phyloP scores from a whole-genome alignment of 2,113 vertebrate species.

The Pseudorectes ferrugineus region DNA sequence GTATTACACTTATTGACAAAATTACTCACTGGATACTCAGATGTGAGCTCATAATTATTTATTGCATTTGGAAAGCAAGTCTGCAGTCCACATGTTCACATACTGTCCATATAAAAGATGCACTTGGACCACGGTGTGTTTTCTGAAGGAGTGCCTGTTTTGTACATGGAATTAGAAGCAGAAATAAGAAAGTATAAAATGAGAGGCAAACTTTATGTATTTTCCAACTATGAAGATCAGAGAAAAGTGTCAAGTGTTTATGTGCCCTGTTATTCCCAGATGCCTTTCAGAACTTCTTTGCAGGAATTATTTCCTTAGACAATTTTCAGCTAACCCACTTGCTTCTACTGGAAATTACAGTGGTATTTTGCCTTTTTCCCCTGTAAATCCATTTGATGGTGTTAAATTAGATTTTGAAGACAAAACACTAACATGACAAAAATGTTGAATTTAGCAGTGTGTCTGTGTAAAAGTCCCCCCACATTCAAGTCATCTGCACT shows the following conservation, averaged over 20 bases:
- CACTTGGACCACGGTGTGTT: not conserved
- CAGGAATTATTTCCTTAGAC: not conserved
- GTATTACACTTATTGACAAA: not conserved
- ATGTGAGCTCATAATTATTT: not conserved
- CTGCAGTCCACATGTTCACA: not conserved
- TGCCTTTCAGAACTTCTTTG: not conserved
- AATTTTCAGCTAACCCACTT: not conserved
- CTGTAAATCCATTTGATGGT: not conserved
- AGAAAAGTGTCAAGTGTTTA: not conserved
- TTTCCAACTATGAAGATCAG: not conserved
- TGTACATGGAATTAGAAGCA: not conserved
- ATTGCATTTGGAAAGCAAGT: not conserved
- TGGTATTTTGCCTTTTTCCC: not conserved
- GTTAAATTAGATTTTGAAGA: not conserved
- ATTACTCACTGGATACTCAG: not conserved
- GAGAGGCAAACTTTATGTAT: not conserved
- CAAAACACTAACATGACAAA: not conserved
- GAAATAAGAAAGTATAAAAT: not conserved
- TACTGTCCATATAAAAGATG: not conserved
- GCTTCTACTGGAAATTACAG: not conserved
- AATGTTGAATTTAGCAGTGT: not conserved
- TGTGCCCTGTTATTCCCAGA: not conserved
- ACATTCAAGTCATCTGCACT: not conserved
- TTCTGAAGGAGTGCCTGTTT: not conserved
- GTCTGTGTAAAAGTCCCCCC: not conserved